Base-by-base conservation (phyloP, 2,888 invertebrate genomes). In the Hirtodrosophila confusa region DNA sequence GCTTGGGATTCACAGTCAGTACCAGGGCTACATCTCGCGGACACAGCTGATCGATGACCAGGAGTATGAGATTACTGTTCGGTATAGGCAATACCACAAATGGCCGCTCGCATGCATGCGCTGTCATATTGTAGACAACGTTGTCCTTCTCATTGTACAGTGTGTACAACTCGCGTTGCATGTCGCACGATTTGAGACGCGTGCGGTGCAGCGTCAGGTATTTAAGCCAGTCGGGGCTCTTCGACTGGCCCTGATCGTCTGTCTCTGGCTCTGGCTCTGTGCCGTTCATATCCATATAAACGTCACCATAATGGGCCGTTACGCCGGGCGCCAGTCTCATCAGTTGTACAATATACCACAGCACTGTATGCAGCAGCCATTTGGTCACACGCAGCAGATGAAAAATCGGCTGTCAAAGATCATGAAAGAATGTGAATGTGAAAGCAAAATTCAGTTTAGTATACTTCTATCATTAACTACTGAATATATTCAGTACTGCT, bases 181-280 rank as follows among this genome's bases (percentile, higher is more conserved):
- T 93, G 90, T 97, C 97, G 90, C 97, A 98, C 4, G 97, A 95
- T 57, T 96, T 95, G 0, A 96, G 96, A 43, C 95, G 93, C 0
- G 97, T 97, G 86, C 96, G 93, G 76, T 95, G 95, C 80, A 96
- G 94, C 49, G 94, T 92, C 1, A 95, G 93, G 7, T 93, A 91
- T 68, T 94, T 93, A 75, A 95, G 44, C 94, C 89, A 94, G 93
- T 83, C 94, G 92, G 77, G 94, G 91, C 83, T 94, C 62, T 90
- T 90, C 3, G 70, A 55, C 93, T 77, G 93, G 88, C 39, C 91
- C 91, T 70, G 69, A 41, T 88, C 88, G 40, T 92, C 83, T 41
- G 93, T 93, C 68, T 93, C 93, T 71, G 93, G 93, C 45, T 93
- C 61, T 8, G 67, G 39, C 36, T 79, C 84, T 92, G 89, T 93